phyloP scores from a whole-genome alignment of 2,888 invertebrate species.

The Sminthurides aquaticus region DNA sequence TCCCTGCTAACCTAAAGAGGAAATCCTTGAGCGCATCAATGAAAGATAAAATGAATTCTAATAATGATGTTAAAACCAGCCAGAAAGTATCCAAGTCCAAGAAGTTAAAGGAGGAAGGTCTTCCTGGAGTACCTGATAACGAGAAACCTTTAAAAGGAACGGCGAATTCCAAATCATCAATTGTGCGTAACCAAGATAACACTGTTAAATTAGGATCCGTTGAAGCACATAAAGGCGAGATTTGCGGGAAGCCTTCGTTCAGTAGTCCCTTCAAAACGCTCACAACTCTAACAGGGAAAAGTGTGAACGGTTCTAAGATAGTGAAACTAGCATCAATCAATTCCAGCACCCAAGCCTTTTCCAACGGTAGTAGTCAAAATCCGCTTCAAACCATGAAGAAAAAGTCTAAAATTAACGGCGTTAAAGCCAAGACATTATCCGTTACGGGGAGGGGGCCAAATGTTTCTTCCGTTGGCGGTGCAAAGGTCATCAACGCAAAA shows the following conservation, averaged over 20 bases:
- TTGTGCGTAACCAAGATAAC: background rate
- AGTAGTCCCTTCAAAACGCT: constrained; percentile 16
- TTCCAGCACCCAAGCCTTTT: background rate
- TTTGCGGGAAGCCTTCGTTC: constrained; percentile 7
- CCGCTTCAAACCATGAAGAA: constrained; percentile 10
- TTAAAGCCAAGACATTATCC: constrained; percentile 18
- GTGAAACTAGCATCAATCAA: constrained; percentile 2
- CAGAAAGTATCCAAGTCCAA: constrained; percentile 12
- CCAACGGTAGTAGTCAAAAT: constrained; percentile 8
- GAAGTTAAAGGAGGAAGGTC: background rate
- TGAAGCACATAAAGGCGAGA: background rate
- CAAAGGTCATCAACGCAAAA: constrained; percentile 3
- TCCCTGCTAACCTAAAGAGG: constrained; percentile 11
- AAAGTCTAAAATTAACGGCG: constrained; percentile 23
- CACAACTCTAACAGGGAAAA: constrained; percentile 12
- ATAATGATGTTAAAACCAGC: constrained; percentile 7
- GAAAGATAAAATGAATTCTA: background rate
- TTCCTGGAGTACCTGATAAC: background rate
- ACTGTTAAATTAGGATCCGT: background rate
- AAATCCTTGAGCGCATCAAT: constrained; percentile 4
- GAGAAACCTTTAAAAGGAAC: background rate
- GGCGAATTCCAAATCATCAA: background rate
- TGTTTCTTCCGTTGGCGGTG: background rate
- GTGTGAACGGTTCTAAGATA: constrained; percentile 6
- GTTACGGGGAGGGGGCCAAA: constrained; percentile 12